Percentiles rank a stretch among this genome's conserved stretches.
These are phyloP conservation scores for Synanthedon andrenaeformis DNA, from an alignment of 2,888 invertebrate species.

Conservation along the genomic window DNA sequence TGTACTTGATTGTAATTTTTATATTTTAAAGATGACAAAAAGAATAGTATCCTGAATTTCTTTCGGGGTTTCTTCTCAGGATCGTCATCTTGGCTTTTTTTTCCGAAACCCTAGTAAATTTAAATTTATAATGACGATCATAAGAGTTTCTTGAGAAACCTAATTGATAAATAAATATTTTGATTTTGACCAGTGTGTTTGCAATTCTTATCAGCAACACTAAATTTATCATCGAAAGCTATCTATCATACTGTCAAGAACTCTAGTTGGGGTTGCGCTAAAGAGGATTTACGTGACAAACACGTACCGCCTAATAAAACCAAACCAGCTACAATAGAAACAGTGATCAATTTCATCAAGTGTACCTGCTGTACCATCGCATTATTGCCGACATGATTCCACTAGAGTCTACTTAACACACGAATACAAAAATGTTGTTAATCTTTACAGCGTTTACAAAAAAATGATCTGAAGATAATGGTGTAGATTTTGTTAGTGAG, in stretches of 20 bases:
- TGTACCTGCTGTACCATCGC: conserved; percentile 12
- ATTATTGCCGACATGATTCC: conserved; percentile 12
- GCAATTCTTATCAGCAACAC: not conserved
- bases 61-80: too few species aligned
- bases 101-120: too few species aligned
- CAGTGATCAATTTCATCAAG: conserved; percentile 9
- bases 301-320: conserved; percentile 1
- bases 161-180: too few species aligned
- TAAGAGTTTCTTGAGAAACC: too few species aligned
- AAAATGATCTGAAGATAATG: too few species aligned
- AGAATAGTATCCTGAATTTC: too few species aligned
- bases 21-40: too few species aligned
- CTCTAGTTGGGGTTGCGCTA: not conserved
- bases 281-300: conserved; percentile 1
- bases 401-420: conserved; percentile 5
- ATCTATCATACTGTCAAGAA: conserved; percentile 2
- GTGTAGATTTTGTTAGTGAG: conserved; percentile 3
- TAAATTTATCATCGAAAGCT: not conserved
- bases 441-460: too few species aligned
- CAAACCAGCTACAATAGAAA: not conserved
- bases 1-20: too few species aligned
- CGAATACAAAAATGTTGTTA: conserved; percentile 10
- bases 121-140: too few species aligned
- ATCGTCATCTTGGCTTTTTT: too few species aligned
- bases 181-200: conserved; percentile 1